A percentile compares a stretch with the other conserved stretches of the same genome.
Evolutionary conservation across 1,140 invertebrate species (phyloP).

Genomic region (Bombus sylvicola): DNA sequence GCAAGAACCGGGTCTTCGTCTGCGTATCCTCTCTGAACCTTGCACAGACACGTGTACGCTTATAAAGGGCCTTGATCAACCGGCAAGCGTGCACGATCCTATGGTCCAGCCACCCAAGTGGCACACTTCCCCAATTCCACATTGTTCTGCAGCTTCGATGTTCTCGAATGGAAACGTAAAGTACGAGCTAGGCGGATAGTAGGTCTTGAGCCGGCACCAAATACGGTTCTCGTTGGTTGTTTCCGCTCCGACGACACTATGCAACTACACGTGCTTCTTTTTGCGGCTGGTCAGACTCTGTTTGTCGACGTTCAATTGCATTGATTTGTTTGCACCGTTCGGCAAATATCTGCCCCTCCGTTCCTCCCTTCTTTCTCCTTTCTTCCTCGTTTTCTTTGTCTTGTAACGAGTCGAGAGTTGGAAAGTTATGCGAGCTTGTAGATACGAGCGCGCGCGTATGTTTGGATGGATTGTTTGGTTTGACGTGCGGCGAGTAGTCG

Average conservation of each 20-base stretch:
- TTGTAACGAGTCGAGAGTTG: background rate
- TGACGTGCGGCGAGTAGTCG: background rate
- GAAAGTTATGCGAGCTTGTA: background rate
- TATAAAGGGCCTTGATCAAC: conserved; percentile 40
- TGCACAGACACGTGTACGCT: background rate
- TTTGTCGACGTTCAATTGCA: conserved; percentile 18
- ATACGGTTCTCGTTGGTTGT: conserved; percentile 1
- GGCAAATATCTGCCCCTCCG: background rate
- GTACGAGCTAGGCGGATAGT: conserved; percentile 31
- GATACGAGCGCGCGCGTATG: background rate
- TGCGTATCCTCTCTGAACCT: background rate
- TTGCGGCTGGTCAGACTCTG: background rate
- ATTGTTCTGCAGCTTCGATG: conserved; percentile 33
- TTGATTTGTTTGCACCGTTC: conserved; percentile 25
- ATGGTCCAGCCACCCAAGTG: conserved; percentile 17
- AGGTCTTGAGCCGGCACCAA: conserved; percentile 3
- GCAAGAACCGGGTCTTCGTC: background rate
- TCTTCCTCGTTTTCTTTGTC: background rate
- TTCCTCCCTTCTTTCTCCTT: background rate
- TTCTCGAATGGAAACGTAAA: conserved; percentile 7
- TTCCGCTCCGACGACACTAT: conserved; percentile 12
- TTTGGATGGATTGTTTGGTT: background rate
- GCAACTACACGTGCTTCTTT: conserved; percentile 8
- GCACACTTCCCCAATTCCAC: conserved; percentile 58
- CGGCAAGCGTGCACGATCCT: conserved; percentile 27